Percentiles rank a stretch among this genome's conserved stretches.
phyloP scores from a whole-genome alignment of 2,113 vertebrate species.

The Ophthalmolycus amberensis region DNA sequence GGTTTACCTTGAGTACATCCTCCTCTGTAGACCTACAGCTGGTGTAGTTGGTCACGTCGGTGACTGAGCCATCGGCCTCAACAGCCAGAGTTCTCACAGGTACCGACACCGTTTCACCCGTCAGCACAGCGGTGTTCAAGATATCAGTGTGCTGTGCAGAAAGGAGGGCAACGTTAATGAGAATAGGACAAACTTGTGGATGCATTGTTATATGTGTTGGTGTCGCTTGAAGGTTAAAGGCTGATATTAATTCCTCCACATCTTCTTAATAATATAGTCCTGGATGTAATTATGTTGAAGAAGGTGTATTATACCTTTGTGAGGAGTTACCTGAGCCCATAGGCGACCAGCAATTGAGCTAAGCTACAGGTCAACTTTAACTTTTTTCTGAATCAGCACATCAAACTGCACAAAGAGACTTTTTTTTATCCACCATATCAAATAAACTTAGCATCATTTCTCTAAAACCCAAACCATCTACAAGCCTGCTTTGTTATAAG shows the following conservation, averaged over 20 bases:
- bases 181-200: background rate
- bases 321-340: background rate
- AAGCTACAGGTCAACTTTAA: background rate
- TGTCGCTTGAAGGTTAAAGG: background rate
- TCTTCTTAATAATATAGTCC: background rate
- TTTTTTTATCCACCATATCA: background rate
- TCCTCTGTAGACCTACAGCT: constrained; percentile 89
- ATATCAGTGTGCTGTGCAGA: constrained; percentile 87
- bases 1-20: constrained; percentile 89
- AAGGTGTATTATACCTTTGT: background rate
- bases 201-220: background rate
- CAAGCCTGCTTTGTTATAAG: background rate
- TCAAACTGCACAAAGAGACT: background rate
- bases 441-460: background rate
- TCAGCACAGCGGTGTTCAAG: constrained; percentile 93
- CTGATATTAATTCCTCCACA: background rate
- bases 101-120: constrained; percentile 87
- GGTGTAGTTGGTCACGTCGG: constrained; percentile 89
- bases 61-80: constrained; percentile 86
- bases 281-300: constrained; percentile 1
- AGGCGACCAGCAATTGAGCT: background rate
- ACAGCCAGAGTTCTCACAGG: constrained; percentile 90
- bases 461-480: background rate
- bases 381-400: background rate
- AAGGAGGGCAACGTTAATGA: background rate